phyloP scores from a whole-genome alignment of 2,888 invertebrate species.

The Drosophila infuscata region DNA sequence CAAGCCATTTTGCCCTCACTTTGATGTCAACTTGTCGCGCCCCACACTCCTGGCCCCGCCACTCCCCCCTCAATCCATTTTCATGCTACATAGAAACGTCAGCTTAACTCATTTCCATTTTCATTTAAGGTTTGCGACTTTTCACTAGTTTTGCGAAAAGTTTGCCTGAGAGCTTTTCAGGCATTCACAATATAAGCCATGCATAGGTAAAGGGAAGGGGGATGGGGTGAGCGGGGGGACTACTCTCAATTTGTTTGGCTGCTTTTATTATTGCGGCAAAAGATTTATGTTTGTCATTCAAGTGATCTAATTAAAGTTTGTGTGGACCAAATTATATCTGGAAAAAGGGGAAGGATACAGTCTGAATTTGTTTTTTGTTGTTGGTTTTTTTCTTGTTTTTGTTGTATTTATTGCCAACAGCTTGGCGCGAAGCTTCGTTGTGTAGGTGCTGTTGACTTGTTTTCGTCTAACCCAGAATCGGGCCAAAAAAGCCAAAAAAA shows the following conservation, averaged over 20 bases:
- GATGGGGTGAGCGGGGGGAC: neutral
- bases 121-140: conserved; percentile 66
- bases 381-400: neutral
- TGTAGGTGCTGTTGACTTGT: conserved; percentile 57
- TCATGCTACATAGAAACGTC: conserved; percentile 12
- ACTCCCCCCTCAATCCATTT: too few species aligned
- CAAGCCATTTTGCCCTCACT: conserved; percentile 35
- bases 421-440: conserved; percentile 12
- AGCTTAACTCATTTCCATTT: conserved; percentile 74
- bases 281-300: conserved; percentile 74
- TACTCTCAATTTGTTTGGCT: conserved; percentile 63
- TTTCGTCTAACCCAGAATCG: conserved; percentile 60
- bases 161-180: conserved; percentile 66
- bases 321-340: conserved; percentile 51
- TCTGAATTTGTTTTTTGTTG: conserved; percentile 27
- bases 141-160: conserved; percentile 65
- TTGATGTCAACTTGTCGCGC: conserved; percentile 67
- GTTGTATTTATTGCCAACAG: conserved; percentile 4
- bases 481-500: conserved; percentile 54
- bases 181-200: conserved; percentile 6
- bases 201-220: neutral
- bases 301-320: conserved; percentile 78
- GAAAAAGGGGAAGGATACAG: conserved; percentile 11
- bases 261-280: conserved; percentile 74
- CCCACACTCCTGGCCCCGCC: conserved; percentile 29